Conservation (phyloP, 2,888 invertebrate species). For the Ophion ellenae region DNA sequence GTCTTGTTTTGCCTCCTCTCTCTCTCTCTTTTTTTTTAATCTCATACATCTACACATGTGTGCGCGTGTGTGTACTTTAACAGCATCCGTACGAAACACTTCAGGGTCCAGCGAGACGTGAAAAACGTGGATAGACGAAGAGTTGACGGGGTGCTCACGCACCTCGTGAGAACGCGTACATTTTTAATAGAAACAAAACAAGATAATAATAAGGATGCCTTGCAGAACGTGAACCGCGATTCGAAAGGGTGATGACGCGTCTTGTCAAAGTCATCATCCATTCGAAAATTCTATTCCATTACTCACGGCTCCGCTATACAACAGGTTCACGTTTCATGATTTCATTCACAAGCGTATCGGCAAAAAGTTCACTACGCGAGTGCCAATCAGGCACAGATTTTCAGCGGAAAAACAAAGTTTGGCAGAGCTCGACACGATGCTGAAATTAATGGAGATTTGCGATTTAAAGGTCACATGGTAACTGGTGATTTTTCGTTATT, state of each 20-base stretch:
- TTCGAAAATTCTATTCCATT: neutral
- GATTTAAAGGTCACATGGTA: too few relatives aligned
- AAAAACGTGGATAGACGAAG: constrained; percentile 48
- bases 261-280: constrained; percentile 33
- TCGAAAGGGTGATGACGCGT: constrained; percentile 50
- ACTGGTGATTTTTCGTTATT: too few relatives aligned
- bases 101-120: constrained; percentile 45
- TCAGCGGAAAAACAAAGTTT: too few relatives aligned
- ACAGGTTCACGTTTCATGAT: neutral
- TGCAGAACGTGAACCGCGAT: neutral
- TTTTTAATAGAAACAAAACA: constrained; percentile 10
- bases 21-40: constrained; percentile 4
- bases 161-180: constrained; percentile 1
- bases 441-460: too few relatives aligned
- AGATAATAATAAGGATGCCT: neutral
- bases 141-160: constrained; percentile 18
- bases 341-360: neutral
- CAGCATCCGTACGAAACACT: constrained; percentile 31
- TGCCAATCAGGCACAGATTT: too few relatives aligned
- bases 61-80: neutral
- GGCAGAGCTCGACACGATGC: too few relatives aligned
- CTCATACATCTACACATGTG: neutral
- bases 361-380: too few relatives aligned
- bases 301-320: too few relatives aligned
- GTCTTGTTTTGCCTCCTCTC: constrained; percentile 56